Conservation (phyloP, 2,113 vertebrate genomes). For the Gnathonemus longibarbis region DNA sequence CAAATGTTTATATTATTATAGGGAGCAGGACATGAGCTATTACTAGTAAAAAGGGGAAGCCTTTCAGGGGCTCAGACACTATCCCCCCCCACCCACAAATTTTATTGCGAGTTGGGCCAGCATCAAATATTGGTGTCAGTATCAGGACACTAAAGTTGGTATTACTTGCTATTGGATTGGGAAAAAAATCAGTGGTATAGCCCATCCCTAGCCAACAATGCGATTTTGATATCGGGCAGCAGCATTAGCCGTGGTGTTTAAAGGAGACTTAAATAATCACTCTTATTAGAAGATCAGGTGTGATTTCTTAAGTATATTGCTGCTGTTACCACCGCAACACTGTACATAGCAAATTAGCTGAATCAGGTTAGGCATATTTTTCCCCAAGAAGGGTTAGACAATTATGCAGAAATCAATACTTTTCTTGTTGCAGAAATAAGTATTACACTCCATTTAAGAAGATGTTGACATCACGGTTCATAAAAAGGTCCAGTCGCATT, state of each 20-base stretch:
- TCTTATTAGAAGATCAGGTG: constrained; percentile 58
- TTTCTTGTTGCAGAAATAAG: constrained; percentile 72
- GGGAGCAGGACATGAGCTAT: neutral
- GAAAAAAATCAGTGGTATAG: neutral
- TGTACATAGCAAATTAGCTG: constrained; percentile 73
- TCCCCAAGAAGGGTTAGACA: constrained; percentile 75
- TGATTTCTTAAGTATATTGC: constrained; percentile 72
- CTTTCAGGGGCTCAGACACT: neutral
- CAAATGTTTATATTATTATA: neutral
- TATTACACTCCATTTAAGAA: constrained; percentile 75
- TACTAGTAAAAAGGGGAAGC: neutral
- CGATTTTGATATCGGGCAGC: neutral
- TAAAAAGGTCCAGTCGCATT: constrained; percentile 62
- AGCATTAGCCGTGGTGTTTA: constrained; percentile 7
- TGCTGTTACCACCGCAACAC: constrained; percentile 59
- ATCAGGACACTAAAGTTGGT: neutral
- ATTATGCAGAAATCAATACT: constrained; percentile 92
- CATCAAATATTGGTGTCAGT: neutral
- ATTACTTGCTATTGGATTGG: neutral
- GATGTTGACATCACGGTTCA: constrained; percentile 67
- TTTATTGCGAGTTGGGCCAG: neutral
- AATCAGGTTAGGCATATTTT: constrained; percentile 80
- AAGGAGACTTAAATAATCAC: constrained; percentile 50
- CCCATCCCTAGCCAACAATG: neutral
- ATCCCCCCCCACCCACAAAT: neutral